Evolutionary conservation across 2,888 invertebrate genomes (phyloP).

Genomic region (Ormyrus labotus): DNA sequence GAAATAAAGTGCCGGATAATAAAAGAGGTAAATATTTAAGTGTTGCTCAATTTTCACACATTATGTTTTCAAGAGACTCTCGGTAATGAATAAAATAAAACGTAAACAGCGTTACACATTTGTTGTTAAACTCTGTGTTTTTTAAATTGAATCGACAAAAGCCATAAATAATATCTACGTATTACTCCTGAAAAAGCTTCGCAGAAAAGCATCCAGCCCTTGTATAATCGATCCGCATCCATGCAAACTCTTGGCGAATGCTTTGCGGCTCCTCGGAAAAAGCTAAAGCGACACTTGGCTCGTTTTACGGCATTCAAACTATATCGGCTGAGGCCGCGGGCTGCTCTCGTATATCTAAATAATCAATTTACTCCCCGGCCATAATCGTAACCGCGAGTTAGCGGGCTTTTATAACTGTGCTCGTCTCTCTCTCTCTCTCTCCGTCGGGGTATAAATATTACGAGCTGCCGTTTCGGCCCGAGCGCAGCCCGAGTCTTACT

Average conservation of each 20-base stretch:
- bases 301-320: conserved; percentile 70
- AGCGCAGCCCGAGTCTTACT: conserved; percentile 14
- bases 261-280: background rate
- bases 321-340: conserved; percentile 57
- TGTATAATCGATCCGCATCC: background rate
- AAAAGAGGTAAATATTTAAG: too few relatives aligned
- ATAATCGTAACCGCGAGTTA: conserved; percentile 71
- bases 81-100: too few relatives aligned
- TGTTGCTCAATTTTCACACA: too few relatives aligned
- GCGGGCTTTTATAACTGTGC: conserved; percentile 31
- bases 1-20: too few relatives aligned
- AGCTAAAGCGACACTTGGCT: conserved; percentile 69
- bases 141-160: too few relatives aligned
- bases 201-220: too few relatives aligned
- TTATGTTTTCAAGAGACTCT: too few relatives aligned
- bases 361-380: conserved; percentile 72
- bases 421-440: too few relatives aligned
- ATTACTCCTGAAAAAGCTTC: too few relatives aligned
- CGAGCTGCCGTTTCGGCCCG: conserved; percentile 33
- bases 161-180: too few relatives aligned
- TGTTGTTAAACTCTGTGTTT: too few relatives aligned
- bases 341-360: conserved; percentile 72
- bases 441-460: conserved; percentile 46
- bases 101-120: too few relatives aligned
- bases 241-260: conserved; percentile 8